Evolutionary conservation across 53 echinoderm and acorn worm genomes (phyloP), one percentile per base, ranked within the genome.

Genomic region (Apostichopus leukothele): DNA sequence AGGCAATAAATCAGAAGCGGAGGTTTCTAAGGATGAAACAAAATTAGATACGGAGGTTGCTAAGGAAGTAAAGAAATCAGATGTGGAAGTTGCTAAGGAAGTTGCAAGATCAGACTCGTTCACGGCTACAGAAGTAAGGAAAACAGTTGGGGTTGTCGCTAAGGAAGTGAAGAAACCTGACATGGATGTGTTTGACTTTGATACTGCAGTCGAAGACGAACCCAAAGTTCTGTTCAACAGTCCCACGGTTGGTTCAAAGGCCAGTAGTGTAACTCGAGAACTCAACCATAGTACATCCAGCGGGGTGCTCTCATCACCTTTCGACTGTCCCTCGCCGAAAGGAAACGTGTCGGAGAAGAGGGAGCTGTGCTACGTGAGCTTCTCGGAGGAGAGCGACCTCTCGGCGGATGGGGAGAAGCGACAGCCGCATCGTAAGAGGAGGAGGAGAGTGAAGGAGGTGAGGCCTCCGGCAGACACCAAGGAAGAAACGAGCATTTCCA

Each of bases 151-250:
- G 50, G 11, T 67, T 4, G n/a, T 39, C 66, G 23, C 50, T 20
- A 50, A 63, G 27, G 67, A 39, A 50, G 21, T 16, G 3, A 63
- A 84, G 59, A 85, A 68, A 85, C 50, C 67, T 13, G 63, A 63
- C 6, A 27, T 68, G 68, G 85, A 85, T 85, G 85, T 85, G 9
- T 85, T 85, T 50, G 81, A 81, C 5, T 81, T 81, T 54, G 85
- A 85, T 26, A 67, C 68, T 23, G 51, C 66, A 7, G 4, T 68
- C 4, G 85, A 85, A n/a, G 85, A 85, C 10, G 51, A 25, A 60
- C 57, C 57, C 13, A 26, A 26, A 63, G 50, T 18, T 5, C 5
- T 14, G 8, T 50, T 68, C 60, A 18, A 18, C 68, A 85, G 26
- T 4, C 85, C 85, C 11, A 76, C 51, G 5, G 52, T 76, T 22